These are phyloP conservation scores for mouse (Mus musculus) DNA, from an alignment of 2,113 vertebrate genomes.

Conservation along the genomic window GRCm39 chr5:132302501-132303000, in stretches of 20 bases:
- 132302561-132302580: background rate
- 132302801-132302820: constrained; percentile 44
- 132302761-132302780: background rate
- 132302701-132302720: background rate
- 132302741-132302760: background rate
- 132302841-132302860: constrained; percentile 63
- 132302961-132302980: background rate
- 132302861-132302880: constrained; percentile 53
- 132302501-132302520: background rate
- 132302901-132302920: background rate
- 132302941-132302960: background rate
- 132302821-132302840: constrained; percentile 24
- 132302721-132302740: background rate
- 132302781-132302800: constrained; percentile 1
- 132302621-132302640: background rate
- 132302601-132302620: background rate
- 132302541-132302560: constrained; percentile 25
- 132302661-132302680: constrained; percentile 31
- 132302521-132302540: background rate
- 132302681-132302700: background rate
- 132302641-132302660: background rate
- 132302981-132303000: background rate
- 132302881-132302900: constrained; percentile 5
- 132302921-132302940: background rate
- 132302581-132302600: background rate